Base-by-base conservation (phyloP, 2,888 invertebrate genomes). In the Macrostomum cliftonense region DNA sequence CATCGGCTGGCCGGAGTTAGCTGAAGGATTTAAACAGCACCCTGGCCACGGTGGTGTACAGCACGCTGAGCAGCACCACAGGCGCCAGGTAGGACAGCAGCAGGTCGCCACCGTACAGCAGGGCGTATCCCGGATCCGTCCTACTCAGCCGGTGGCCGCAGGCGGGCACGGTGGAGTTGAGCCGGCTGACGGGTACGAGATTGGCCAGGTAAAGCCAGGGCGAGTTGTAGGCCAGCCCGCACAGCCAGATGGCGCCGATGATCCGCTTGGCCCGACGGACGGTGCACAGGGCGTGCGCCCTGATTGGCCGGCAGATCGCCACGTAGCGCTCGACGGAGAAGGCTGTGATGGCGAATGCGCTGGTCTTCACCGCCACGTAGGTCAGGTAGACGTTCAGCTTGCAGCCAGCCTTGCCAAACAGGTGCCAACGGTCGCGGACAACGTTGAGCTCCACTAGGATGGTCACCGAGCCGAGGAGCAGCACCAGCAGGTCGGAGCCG, bases 21-120 rank as follows among this genome's bases (percentile, higher is more conserved):
- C 28, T 28, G 28, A 9, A 28, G 28, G 28, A 28, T 28, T 9
- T 4, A 9, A 28, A 28, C 28, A 28, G 28, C 28, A 28, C 28
- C 9, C 28, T 28, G 28, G 28, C 28, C 28, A 28, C 28, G 28
- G 28, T 9, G 4, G 70, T 71, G 64, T 78, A 78, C 50, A 78
- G 70, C 7, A 76, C 64, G 53, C 74, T 73, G 43, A 77, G 75
- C 37, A 77, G 61, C 13, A 76, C 54, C 51, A 78, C 68, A 0
- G 78, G 78, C 12, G 76, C 64, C 39, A 76, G 64, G 64, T 78
- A 78, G 64, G 77, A 77, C 39, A 75, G 63, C 28, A 77, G 63
- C 51, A 78, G 64, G 62, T 78, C 78, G 2, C 73, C 67, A 61
- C 77, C 71, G 64, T 73, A 78, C 59, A 28, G 28, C 4, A 9